Conservation (phyloP, 2,888 invertebrate genomes). For the Liopterus haemorrhoidalis region DNA sequence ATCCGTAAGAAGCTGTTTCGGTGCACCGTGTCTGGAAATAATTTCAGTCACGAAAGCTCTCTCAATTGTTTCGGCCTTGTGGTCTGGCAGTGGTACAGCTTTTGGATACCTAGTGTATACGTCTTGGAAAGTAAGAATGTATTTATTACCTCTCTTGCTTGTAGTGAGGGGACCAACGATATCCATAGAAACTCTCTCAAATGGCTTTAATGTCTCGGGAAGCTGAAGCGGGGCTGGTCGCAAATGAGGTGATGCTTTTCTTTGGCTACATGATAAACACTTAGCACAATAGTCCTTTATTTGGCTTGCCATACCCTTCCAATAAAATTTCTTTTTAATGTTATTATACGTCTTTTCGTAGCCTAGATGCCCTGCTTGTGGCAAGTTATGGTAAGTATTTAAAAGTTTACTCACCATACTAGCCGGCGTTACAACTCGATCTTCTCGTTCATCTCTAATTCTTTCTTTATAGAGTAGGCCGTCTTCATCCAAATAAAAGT, state of each 20-base stretch:
- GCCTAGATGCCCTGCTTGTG: too few species aligned
- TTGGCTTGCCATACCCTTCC: constrained; percentile 31
- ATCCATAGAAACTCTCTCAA: constrained; percentile 32
- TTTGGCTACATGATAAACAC: constrained; percentile 33
- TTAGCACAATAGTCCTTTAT: constrained; percentile 28
- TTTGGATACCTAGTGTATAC: constrained; percentile 33
- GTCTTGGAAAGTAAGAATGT: constrained; percentile 34
- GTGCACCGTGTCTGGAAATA: constrained; percentile 32
- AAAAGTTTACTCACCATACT: too few species aligned
- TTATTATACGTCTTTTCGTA: too few species aligned
- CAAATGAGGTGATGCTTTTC: constrained; percentile 30
- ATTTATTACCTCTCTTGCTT: constrained; percentile 30
- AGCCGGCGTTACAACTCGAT: too few species aligned
- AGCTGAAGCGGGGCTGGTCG: constrained; percentile 30
- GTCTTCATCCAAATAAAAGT: too few species aligned
- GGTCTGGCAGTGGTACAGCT: too few species aligned
- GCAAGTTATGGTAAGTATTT: too few species aligned
- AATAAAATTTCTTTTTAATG: constrained; percentile 31
- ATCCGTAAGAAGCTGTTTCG: constrained; percentile 34
- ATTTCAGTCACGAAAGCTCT: constrained; percentile 31
- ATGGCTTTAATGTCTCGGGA: constrained; percentile 25
- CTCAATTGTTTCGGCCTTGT: too few species aligned
- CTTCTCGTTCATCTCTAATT: too few species aligned
- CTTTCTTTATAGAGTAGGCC: too few species aligned
- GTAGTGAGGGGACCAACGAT: constrained; percentile 34